Evolutionary conservation across 2,888 invertebrate genomes (phyloP), one percentile per base, ranked within the genome.

Genomic region (Sericinus montela): DNA sequence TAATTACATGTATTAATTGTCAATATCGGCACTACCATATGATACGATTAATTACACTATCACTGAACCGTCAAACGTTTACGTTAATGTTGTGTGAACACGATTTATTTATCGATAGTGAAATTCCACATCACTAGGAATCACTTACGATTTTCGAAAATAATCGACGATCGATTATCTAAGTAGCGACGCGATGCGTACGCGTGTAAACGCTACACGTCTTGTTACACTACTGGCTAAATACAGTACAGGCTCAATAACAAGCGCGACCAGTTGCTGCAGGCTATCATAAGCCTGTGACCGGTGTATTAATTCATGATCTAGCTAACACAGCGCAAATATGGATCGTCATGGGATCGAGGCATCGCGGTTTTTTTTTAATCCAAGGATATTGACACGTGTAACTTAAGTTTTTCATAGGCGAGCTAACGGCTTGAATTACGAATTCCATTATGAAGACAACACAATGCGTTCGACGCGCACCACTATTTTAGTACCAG

Each of bases 291-390:
- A 48, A 52, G 44, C 40, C 32, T 40, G 35, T 45, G 60, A 61
- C 62, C 62, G 60, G 63, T 65, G 71, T 72, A 74, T 78, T 75
- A 77, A 78, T 76, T 76, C 75, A 70, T 68, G 75, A 78, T 79
- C 65, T 68, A 76, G 74, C 78, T 76, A 75, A 65, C 60, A 59
- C 65, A 54, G 56, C 57, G 50, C 62, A 58, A 62, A 59, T 61
- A 60, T 58, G 62, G 63, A 49, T 50, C 53, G 61, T 62, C 64
- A 62, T 65, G 63, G 62, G 67, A 69, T 64, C 63, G 59, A 66
- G 62, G 57, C 60, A 60, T 63, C 57, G 46, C 54, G 52, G 52
- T 65, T 64, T 71, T 70, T 71, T 66, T 60, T 13, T 9, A 50
- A 60, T 54, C 49, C 45, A 46, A 55, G 46, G 52, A 59, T 57